These are phyloP conservation scores for Megastigmus dorsalis DNA, from an alignment of 2,888 invertebrate species.

Conservation along the genomic window DNA sequence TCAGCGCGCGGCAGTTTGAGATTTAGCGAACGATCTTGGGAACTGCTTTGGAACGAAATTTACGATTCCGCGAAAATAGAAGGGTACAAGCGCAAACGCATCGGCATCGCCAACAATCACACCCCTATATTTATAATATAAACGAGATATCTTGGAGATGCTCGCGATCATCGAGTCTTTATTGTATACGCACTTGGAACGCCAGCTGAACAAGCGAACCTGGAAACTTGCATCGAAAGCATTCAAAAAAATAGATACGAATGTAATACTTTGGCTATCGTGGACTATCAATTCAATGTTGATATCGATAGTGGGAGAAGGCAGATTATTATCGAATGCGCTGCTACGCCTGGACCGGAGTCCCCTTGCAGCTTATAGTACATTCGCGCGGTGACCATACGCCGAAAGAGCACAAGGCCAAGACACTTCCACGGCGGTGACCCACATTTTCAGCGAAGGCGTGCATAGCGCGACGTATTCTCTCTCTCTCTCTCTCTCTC, in stretches of 20 bases:
- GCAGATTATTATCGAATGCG: too few species aligned
- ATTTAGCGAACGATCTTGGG: too few species aligned
- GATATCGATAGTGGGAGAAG: too few species aligned
- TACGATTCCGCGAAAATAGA: too few species aligned
- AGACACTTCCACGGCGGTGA: conserved; percentile 28
- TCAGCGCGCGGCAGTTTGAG: not conserved
- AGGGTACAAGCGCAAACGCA: not conserved
- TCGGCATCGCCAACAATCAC: too few species aligned
- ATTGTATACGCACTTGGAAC: too few species aligned
- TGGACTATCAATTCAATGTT: too few species aligned
- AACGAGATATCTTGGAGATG: too few species aligned
- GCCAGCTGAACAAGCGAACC: not conserved
- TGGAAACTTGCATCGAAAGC: not conserved
- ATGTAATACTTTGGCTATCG: not conserved
- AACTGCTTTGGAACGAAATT: too few species aligned
- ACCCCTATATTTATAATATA: too few species aligned
- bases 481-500: not conserved
- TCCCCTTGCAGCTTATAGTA: not conserved
- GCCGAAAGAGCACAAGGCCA: conserved; percentile 51
- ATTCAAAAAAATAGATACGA: not conserved
- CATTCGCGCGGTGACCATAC: conserved; percentile 58
- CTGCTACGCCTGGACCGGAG: too few species aligned
- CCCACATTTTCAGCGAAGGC: conserved; percentile 43
- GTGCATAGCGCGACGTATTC: not conserved
- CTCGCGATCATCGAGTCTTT: too few species aligned